Percentiles rank a stretch among this genome's conserved stretches.
Evolutionary conservation across 2,888 invertebrate genomes (phyloP).

Genomic region (Synanthedon vespiformis): DNA sequence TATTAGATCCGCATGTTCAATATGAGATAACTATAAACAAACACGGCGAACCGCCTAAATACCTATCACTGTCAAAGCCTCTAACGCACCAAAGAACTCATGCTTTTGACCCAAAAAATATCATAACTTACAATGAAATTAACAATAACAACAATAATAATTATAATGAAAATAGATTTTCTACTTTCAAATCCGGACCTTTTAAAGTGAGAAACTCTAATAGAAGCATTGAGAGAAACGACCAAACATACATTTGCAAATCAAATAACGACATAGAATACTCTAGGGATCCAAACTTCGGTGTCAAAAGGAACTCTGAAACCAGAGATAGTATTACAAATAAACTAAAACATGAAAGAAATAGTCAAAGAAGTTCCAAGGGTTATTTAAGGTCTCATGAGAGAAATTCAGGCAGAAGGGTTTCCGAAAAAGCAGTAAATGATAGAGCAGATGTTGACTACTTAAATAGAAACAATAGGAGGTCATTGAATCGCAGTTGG

Average conservation of each 20-base stretch:
- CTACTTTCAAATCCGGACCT: constrained; percentile 43
- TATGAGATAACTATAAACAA: constrained; percentile 68
- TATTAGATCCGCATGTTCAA: constrained; percentile 66
- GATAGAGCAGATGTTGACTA: neutral
- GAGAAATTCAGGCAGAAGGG: constrained; percentile 36
- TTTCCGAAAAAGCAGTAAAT: constrained; percentile 1
- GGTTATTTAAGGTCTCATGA: constrained; percentile 39
- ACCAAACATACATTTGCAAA: constrained; percentile 34
- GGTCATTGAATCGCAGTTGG: constrained; percentile 31
- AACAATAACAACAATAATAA: constrained; percentile 54
- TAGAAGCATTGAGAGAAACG: constrained; percentile 30
- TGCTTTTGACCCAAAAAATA: constrained; percentile 45
- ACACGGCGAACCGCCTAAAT: constrained; percentile 64
- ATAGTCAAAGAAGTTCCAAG: constrained; percentile 35
- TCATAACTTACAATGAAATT: constrained; percentile 37
- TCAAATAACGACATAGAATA: constrained; percentile 57
- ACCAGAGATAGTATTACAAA: constrained; percentile 15
- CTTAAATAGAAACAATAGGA: constrained; percentile 16
- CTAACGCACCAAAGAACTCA: constrained; percentile 64
- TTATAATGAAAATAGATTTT: constrained; percentile 29
- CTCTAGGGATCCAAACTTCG: constrained; percentile 50
- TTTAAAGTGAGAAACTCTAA: constrained; percentile 41
- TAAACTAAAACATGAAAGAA: constrained; percentile 15
- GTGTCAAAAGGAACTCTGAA: constrained; percentile 23
- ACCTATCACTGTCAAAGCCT: constrained; percentile 64